These are phyloP conservation scores for Porites lutea DNA, from an alignment of 64 coral and sea anemone genomes.

Conservation along the genomic window DNA sequence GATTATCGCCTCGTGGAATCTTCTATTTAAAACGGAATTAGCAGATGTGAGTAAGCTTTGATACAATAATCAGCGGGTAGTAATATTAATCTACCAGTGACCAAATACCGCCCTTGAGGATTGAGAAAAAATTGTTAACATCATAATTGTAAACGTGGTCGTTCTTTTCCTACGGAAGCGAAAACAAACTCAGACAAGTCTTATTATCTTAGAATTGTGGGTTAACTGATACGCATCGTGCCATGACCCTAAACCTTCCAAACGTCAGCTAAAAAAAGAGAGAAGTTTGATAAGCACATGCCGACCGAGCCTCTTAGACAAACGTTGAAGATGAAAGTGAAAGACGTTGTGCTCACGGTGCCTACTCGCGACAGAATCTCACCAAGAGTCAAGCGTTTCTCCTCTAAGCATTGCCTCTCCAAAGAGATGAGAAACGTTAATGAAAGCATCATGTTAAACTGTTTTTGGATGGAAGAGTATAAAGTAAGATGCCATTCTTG, in stretches of 20 bases:
- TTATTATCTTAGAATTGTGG: neutral
- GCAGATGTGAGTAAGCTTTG: neutral
- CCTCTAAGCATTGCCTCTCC: no score
- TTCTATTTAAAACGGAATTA: neutral
- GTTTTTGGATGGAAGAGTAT: no score
- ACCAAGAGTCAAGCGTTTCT: no score
- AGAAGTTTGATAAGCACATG: neutral
- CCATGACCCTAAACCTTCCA: neutral
- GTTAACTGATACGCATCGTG: no score
- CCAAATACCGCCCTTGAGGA: neutral
- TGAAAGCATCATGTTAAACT: no score
- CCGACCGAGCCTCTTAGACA: neutral
- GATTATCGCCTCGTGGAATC: neutral
- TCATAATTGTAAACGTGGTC: neutral
- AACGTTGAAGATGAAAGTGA: neutral
- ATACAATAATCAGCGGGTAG: neutral
- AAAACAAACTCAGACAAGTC: neutral
- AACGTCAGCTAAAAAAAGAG: neutral
- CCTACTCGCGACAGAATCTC: no score
- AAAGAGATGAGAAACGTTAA: no score
- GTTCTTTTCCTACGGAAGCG: neutral
- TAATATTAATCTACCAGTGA: neutral
- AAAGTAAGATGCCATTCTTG: no score
- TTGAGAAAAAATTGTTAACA: neutral
- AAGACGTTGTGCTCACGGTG: neutral